These are phyloP conservation scores for Timandra comae DNA, from an alignment of 2,888 invertebrate species.

Conservation along the genomic window DNA sequence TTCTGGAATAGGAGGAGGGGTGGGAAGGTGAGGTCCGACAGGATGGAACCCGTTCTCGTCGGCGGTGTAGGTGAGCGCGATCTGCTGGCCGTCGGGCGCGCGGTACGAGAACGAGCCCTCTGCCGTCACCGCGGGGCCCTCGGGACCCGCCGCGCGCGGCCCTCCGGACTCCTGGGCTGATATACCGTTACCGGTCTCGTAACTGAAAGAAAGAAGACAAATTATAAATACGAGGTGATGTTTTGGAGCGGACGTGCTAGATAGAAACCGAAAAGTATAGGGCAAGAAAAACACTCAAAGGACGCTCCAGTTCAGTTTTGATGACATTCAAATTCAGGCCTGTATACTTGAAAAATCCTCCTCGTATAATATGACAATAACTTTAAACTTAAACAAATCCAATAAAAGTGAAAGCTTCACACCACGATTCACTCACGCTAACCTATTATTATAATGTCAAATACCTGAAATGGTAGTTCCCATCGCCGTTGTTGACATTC, in stretches of 20 bases:
- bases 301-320: too few relatives aligned
- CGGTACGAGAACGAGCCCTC: slow-evolving; percentile 82
- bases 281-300: too few relatives aligned
- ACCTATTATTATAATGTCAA: too few relatives aligned
- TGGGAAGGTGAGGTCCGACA: slow-evolving; percentile 78
- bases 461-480: slow-evolving; percentile 80
- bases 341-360: too few relatives aligned
- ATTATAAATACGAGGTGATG: too few relatives aligned
- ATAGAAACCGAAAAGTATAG: too few relatives aligned
- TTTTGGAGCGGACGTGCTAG: too few relatives aligned
- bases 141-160: slow-evolving; percentile 73
- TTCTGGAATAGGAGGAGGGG: slow-evolving; percentile 72
- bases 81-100: slow-evolving; percentile 80
- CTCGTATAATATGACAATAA: too few relatives aligned
- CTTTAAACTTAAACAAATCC: too few relatives aligned
- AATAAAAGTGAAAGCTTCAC: too few relatives aligned
- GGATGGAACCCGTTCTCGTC: slow-evolving; percentile 85
- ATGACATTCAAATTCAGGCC: too few relatives aligned
- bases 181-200: slow-evolving; percentile 82
- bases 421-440: too few relatives aligned
- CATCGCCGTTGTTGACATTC: slow-evolving; percentile 80
- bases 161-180: slow-evolving; percentile 76
- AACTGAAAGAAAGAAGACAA: slow-evolving; percentile 67
- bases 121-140: slow-evolving; percentile 74
- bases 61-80: slow-evolving; percentile 80